Conservation (phyloP, 2,888 invertebrate genomes). For the Macrophya annulata region DNA sequence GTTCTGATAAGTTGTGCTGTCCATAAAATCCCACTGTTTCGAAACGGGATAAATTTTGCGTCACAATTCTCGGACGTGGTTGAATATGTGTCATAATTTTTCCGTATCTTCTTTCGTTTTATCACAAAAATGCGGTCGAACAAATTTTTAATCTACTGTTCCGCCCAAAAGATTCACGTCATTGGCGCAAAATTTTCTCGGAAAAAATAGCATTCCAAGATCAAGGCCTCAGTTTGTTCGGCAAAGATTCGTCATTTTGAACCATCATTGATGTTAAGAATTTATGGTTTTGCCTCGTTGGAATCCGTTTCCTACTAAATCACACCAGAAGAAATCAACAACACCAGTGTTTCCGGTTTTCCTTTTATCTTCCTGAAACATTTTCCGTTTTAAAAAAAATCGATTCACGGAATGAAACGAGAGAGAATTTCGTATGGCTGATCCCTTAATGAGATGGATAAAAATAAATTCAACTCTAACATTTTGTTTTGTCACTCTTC, state of each 20-base stretch:
- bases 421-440: not conserved
- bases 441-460: conserved; percentile 3
- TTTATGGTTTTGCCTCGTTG: not conserved
- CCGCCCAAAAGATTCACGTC: not conserved
- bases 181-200: not conserved
- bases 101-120: conserved; percentile 2
- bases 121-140: conserved; percentile 17
- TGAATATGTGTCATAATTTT: not conserved
- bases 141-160: not conserved
- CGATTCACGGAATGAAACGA: not conserved
- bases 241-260: not conserved
- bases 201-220: conserved; percentile 1
- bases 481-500: conserved; percentile 17
- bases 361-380: not conserved
- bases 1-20: not conserved
- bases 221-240: not conserved
- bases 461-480: conserved; percentile 31
- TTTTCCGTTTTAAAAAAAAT: not conserved
- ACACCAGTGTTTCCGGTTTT: not conserved
- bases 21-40: not conserved
- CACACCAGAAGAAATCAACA: not conserved
- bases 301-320: not conserved
- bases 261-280: not conserved
- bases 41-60: not conserved
- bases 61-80: not conserved